Evolutionary conservation across 2,888 invertebrate genomes (phyloP), one percentile per base, ranked within the genome.

Genomic region (Tridacna gigas): DNA sequence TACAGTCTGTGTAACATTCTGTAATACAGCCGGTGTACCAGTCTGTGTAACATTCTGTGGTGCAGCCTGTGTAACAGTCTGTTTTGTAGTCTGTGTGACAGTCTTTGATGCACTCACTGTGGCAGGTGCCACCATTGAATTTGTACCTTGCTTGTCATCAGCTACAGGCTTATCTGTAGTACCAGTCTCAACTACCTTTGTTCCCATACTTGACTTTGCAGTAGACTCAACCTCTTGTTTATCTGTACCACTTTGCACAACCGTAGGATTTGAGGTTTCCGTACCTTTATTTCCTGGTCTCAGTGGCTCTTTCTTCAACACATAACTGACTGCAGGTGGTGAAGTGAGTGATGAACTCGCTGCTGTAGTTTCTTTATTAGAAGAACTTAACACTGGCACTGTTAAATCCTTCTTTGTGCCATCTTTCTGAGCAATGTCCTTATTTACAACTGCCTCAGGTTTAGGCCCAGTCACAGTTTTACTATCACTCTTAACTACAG

Each of bases 271-370:
- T 79, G 76, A 25, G 37, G 51, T 75, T 37, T 26, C 56, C 25
- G 63, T 69, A 13, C 45, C 60, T 71, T 76, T 78, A 74, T 47
- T 79, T 45, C 66, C 83, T 45, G 88, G 73, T 77, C 87, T 88
- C 48, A 90, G 79, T 13, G 90, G 90, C 71, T 90, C 90, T 63
- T 90, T 90, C 51, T 89, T 90, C 26, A 89, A 74, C 11, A 89
- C 85, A 82, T 85, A 90, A 73, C 88, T 89, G 1, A 88, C 81
- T 26, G 80, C 86, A 67, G 83, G 73, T 15, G 77, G 67, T 48
- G 82, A 47, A 12, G 67, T 51, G 22, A 77, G 71, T 45, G 75
- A 63, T 47, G 75, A 22, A 18, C 15, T 71, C 5, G 22, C 78
- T n/a, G 74, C 69, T 18, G 48, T 47, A 71, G 48, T 11, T n/a